A percentile compares a stretch with the other conserved stretches of the same genome.
Evolutionary conservation across 2,797 vertebrate genomes (phyloP).

Genomic region (Gallinago nigripennis): DNA sequence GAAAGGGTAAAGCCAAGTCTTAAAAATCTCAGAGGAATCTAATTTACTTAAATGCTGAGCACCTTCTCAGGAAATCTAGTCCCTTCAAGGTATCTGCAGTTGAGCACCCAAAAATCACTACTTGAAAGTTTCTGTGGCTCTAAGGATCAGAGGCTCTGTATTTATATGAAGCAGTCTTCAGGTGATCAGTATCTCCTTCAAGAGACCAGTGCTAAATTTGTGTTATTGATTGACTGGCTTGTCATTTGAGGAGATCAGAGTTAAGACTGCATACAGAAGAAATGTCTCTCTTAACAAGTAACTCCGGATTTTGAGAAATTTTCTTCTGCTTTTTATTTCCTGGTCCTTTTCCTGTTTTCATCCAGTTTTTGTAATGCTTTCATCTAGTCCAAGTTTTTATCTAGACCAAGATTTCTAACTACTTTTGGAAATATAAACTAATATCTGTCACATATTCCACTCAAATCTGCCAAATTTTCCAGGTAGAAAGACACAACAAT

Average conservation of each 20-base stretch:
- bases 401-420: constrained; percentile 8
- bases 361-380: background rate
- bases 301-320: background rate
- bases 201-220: background rate
- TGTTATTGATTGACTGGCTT: background rate
- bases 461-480: constrained; percentile 53
- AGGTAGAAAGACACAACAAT: constrained; percentile 65
- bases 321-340: constrained; percentile 14
- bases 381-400: constrained; percentile 24
- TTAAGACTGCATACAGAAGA: background rate
- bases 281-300: background rate
- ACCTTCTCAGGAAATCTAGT: constrained; percentile 16
- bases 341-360: background rate
- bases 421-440: constrained; percentile 41
- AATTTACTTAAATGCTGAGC: background rate
- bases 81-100: background rate
- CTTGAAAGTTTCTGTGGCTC: background rate
- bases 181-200: background rate
- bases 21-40: background rate
- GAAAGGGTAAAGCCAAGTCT: background rate
- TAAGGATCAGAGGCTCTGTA: background rate
- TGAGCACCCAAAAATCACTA: background rate
- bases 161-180: background rate
- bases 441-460: constrained; percentile 34
- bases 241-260: background rate